Percentiles rank a stretch among this genome's conserved stretches.
Evolutionary conservation across 2,113 vertebrate species (phyloP).

Genomic region (Phalacrocorax aristotelis): DNA sequence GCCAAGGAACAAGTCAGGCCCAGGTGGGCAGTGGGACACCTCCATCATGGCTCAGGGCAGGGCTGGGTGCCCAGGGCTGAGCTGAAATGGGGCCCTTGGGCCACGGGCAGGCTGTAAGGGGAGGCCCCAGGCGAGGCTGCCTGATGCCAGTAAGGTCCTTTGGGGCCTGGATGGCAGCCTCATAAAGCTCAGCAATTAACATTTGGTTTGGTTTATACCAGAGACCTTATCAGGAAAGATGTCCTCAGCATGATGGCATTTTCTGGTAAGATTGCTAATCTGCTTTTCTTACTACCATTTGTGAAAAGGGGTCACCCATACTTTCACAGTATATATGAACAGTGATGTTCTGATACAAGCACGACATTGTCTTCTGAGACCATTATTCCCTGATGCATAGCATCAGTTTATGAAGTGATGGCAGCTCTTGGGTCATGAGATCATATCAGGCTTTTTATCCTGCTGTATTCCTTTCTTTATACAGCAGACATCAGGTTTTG

Average conservation of each 20-base stretch:
- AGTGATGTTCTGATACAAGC: background rate
- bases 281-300: background rate
- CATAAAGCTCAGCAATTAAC: background rate
- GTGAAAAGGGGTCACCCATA: background rate
- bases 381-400: background rate
- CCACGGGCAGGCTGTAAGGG: background rate
- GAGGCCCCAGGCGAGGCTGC: background rate
- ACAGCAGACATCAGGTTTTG: background rate
- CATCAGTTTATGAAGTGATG: constrained; percentile 15
- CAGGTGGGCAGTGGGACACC: background rate
- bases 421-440: background rate
- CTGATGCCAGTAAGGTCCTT: background rate
- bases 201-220: background rate
- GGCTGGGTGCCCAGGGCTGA: background rate
- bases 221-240: background rate
- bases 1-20: background rate
- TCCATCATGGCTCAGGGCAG: background rate
- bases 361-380: background rate
- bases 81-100: background rate
- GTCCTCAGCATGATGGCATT: background rate
- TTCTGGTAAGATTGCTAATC: background rate
- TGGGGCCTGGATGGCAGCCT: background rate
- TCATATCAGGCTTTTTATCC: constrained; percentile 12
- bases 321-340: background rate
- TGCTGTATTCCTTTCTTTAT: background rate